A percentile compares a stretch with the other conserved stretches of the same genome.
phyloP scores from a whole-genome alignment of 2,797 vertebrate genomes.

The Austrolebias charrua region DNA sequence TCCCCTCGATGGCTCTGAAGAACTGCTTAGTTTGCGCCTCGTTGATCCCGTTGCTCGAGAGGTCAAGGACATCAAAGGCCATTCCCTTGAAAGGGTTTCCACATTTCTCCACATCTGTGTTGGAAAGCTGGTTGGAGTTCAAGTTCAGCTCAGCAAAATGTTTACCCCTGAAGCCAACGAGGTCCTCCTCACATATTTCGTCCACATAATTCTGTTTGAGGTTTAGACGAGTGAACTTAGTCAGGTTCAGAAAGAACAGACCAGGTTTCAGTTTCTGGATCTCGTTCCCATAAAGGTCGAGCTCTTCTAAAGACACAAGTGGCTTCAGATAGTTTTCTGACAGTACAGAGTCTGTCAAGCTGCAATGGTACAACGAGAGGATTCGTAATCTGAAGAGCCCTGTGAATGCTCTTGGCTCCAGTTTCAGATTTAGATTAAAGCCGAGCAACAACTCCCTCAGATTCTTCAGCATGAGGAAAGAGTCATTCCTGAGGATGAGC shows the following conservation, averaged over 20 bases:
- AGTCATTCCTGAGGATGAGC: constrained; percentile 76
- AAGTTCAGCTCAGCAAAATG: constrained; percentile 75
- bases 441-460: constrained; percentile 78
- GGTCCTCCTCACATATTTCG: constrained; percentile 81
- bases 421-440: constrained; percentile 40
- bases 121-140: constrained; percentile 39
- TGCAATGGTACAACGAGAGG: constrained; percentile 75
- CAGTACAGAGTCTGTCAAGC: constrained; percentile 76
- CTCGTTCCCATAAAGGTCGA: constrained; percentile 77
- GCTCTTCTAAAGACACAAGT: constrained; percentile 76
- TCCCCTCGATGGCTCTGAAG: constrained; percentile 76
- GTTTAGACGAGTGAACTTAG: constrained; percentile 70
- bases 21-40: constrained; percentile 45
- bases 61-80: constrained; percentile 70
- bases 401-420: constrained; percentile 82
- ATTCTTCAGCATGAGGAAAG: constrained; percentile 81
- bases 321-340: constrained; percentile 79
- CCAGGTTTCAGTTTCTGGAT: constrained; percentile 79
- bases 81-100: constrained; percentile 85
- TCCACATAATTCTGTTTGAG: constrained; percentile 77
- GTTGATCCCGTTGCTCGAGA: constrained; percentile 70
- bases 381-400: constrained; percentile 73
- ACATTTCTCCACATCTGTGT: constrained; percentile 64
- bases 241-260: constrained; percentile 79
- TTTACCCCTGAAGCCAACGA: constrained; percentile 82